phyloP scores from a whole-genome alignment of 2,113 vertebrate genomes.

The Pampusana beccarii region DNA sequence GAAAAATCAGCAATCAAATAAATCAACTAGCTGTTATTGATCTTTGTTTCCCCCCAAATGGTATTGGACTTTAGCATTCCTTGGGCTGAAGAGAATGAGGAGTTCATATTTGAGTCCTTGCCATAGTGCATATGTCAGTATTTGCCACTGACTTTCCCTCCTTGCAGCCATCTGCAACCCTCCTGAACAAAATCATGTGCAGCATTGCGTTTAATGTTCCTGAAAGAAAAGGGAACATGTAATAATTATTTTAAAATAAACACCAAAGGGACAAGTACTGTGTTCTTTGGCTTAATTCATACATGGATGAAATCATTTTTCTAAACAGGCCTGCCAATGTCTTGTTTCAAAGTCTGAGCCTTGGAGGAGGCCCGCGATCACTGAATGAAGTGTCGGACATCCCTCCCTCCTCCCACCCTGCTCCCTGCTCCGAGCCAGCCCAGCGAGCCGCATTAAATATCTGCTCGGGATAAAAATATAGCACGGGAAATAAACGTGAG shows the following conservation, averaged over 20 bases:
- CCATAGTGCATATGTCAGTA: slow-evolving; percentile 37
- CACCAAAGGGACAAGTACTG: slow-evolving; percentile 78
- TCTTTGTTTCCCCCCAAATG: neutral
- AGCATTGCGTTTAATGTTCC: slow-evolving; percentile 76
- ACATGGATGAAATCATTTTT: slow-evolving; percentile 77
- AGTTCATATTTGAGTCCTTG: slow-evolving; percentile 31
- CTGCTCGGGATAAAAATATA: neutral
- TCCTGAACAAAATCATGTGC: slow-evolving; percentile 66
- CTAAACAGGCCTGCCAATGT: slow-evolving; percentile 69
- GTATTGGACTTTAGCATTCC: slow-evolving; percentile 21
- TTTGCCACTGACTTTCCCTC: slow-evolving; percentile 50
- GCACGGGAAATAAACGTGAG: neutral
- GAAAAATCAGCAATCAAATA: slow-evolving; percentile 47
- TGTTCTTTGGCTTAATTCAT: slow-evolving; percentile 76
- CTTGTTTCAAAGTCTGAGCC: slow-evolving; percentile 74
- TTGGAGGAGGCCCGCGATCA: slow-evolving; percentile 59
- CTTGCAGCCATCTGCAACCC: slow-evolving; percentile 23
- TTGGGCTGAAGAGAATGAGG: neutral
- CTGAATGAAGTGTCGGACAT: slow-evolving; percentile 63
- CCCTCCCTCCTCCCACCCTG: neutral
- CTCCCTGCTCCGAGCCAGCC: neutral
- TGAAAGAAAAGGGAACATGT: slow-evolving; percentile 77
- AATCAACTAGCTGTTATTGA: slow-evolving; percentile 47
- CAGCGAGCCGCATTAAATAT: neutral
- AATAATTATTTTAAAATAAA: slow-evolving; percentile 84